A percentile compares a stretch with the other conserved stretches of the same genome.
phyloP scores from a whole-genome alignment of 2,797 vertebrate genomes.

The Leptatherina wallacei region DNA sequence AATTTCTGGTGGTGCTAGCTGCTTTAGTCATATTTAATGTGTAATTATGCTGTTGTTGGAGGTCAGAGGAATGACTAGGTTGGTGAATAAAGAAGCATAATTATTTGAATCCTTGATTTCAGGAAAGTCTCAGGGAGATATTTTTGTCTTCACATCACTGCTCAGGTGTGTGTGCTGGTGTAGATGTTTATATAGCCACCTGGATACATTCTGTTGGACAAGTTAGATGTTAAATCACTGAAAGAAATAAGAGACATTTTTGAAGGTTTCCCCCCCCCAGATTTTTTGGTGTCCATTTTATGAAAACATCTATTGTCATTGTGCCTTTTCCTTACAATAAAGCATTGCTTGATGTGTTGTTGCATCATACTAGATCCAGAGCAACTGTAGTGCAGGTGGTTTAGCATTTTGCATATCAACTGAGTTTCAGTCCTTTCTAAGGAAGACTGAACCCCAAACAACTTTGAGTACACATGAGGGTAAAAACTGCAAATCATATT shows the following conservation, averaged over 20 bases:
- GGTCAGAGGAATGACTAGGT: constrained; percentile 9
- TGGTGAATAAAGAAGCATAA: constrained; percentile 21
- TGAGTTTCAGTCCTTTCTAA: background rate
- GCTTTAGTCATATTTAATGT: background rate
- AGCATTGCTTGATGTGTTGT: no score
- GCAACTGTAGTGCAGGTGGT: no score
- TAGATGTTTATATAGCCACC: background rate
- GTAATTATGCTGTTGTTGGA: constrained; percentile 1
- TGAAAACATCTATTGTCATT: background rate
- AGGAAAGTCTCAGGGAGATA: no score
- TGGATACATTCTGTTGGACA: no score
- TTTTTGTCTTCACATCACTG: no score
- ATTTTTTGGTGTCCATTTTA: no score
- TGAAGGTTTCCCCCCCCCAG: no score
- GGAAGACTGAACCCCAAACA: background rate
- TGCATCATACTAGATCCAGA: no score
- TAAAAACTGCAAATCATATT: background rate
- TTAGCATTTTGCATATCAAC: background rate
- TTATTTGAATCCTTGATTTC: background rate
- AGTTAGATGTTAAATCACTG: background rate
- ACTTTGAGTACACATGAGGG: background rate
- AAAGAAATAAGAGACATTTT: background rate
- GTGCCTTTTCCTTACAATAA: background rate
- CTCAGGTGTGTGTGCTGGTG: background rate
- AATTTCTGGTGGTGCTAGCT: background rate